Base-by-base conservation (phyloP, 2,797 vertebrate species). In the Phoebastria nigripes region DNA sequence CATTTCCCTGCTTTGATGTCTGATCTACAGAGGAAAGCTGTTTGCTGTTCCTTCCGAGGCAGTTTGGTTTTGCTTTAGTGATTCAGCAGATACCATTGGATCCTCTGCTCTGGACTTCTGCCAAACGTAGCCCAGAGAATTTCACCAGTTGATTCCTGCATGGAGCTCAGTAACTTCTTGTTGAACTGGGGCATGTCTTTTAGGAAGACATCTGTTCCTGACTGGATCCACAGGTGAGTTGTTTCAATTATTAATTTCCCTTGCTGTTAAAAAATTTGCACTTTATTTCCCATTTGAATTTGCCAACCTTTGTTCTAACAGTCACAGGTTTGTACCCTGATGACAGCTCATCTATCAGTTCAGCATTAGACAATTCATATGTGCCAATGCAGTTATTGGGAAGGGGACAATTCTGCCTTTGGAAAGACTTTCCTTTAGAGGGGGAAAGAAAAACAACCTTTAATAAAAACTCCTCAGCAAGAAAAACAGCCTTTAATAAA, bases 221-320 rank as follows among this genome's bases (percentile, higher is more conserved):
- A 29, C 59, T 80, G 84, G 84, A 82, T 82, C 70, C 58, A 54
- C 71, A 93, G 78, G 90, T 87, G 81, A 96, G 31, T 84, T 87
- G 86, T 82, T 93, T 82, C 88, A 92, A 84, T 82, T 90, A 79
- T 51, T 96, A 76, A 89, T 87, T 93, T 93, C 86, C 83, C 70
- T 87, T 76, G 51, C 12, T 78, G 44, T 54, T 33, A 33, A 84
- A 91, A 96, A 90, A 74, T 61, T 52, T 67, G 56, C 1, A 35
- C 70, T 91, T 84, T 90, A 93, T 95, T 95, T 95, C 88, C 95
- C 86, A 80, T 92, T 95, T 90, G 96, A 92, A 95, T 95, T 94
- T 80, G 66, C 81, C 89, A 90, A 2, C 62, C 72, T 94, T 94
- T 94, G 69, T 95, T 90, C 80, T 87, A 88, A 67, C 88, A 94